phyloP scores from a whole-genome alignment of 2,888 invertebrate species.

The Ophion ellenae region DNA sequence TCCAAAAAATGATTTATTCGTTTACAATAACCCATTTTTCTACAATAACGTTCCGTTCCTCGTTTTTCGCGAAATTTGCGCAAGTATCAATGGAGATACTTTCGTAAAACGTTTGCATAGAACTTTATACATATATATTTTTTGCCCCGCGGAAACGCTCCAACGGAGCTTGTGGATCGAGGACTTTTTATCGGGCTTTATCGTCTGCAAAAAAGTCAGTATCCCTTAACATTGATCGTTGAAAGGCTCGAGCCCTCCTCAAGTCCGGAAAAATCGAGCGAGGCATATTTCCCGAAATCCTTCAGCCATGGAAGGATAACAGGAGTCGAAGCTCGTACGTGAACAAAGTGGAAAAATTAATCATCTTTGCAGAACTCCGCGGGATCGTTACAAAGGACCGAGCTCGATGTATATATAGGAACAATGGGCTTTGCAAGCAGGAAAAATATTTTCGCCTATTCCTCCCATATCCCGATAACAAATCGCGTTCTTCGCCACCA shows the following conservation, averaged over 20 bases:
- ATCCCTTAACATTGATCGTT: background rate
- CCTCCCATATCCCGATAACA: conserved; percentile 65
- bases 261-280: background rate
- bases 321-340: conserved; percentile 9
- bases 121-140: no score
- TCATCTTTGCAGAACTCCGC: conserved; percentile 65
- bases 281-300: background rate
- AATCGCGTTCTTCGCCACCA: conserved; percentile 54
- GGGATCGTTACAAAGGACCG: conserved; percentile 67
- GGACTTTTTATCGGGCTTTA: background rate
- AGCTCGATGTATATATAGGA: conserved; percentile 57
- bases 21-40: no score
- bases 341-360: conserved; percentile 73
- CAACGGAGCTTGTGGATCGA: no score
- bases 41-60: no score
- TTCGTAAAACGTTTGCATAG: no score
- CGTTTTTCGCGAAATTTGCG: no score
- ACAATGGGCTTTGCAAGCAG: conserved; percentile 73
- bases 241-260: background rate
- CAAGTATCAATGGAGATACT: no score
- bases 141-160: no score
- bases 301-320: background rate
- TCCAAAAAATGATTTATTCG: no score
- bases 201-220: background rate
- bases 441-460: conserved; percentile 77